Conservation (phyloP, 2,797 vertebrate genomes). For the Cichlasoma orientale region DNA sequence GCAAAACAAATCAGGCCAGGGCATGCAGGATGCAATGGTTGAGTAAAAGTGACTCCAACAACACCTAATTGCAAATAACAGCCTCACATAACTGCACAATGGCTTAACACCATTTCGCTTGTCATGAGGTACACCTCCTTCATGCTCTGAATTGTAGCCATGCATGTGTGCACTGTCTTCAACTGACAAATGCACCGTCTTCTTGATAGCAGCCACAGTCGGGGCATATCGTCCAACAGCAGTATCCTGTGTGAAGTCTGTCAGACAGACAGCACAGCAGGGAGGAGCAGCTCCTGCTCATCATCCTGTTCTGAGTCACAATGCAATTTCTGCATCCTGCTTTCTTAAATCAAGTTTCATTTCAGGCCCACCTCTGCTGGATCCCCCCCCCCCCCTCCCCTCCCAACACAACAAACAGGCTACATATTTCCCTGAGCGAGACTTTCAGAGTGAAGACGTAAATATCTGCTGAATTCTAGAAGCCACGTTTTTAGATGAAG, state of each 20-base stretch:
- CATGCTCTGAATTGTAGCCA: slow-evolving; percentile 7
- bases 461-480: not conserved
- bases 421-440: not conserved
- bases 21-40: not conserved
- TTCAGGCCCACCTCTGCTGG: not conserved
- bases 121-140: not conserved
- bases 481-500: not conserved
- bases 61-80: not conserved
- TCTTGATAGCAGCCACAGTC: slow-evolving; percentile 17
- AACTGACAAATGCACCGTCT: not conserved
- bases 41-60: not conserved
- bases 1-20: not conserved
- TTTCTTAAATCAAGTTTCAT: slow-evolving; percentile 21
- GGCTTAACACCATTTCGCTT: not conserved
- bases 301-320: slow-evolving; percentile 17
- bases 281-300: slow-evolving; percentile 1
- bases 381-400: not conserved
- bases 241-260: slow-evolving; percentile 16
- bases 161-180: not conserved
- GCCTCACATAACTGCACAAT: not conserved
- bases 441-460: slow-evolving; percentile 4
- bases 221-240: slow-evolving; percentile 1
- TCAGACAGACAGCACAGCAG: slow-evolving; percentile 28
- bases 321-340: slow-evolving; percentile 4
- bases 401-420: not conserved